Conservation (phyloP, 2,797 vertebrate genomes). For the Acanthurus tractus region DNA sequence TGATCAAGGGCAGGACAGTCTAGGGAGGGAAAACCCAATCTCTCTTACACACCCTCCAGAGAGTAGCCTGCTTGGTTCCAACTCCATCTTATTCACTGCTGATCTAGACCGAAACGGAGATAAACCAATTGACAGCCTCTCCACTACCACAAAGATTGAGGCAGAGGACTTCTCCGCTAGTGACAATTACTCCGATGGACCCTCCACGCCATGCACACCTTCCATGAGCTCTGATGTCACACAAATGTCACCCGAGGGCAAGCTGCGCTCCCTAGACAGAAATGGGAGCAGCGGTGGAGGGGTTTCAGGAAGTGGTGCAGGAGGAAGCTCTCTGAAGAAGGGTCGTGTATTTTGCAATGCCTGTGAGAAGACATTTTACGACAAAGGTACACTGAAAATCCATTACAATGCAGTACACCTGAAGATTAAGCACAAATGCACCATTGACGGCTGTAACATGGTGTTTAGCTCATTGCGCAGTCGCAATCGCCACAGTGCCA, state of each 20-base stretch:
- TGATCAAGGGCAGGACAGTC: constrained; percentile 47
- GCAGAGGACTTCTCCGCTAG: constrained; percentile 86
- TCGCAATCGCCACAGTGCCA: constrained; percentile 97
- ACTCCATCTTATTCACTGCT: constrained; percentile 83
- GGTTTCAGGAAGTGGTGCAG: constrained; percentile 27
- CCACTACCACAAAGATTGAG: constrained; percentile 85
- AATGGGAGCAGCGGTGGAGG: constrained; percentile 63
- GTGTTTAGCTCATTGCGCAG: constrained; percentile 97
- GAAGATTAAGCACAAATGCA: constrained; percentile 99
- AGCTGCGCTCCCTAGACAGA: constrained; percentile 88
- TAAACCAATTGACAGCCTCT: constrained; percentile 73
- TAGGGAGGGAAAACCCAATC: constrained; percentile 61
- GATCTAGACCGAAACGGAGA: constrained; percentile 87
- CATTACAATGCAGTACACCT: constrained; percentile 99
- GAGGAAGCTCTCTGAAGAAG: constrained; percentile 87
- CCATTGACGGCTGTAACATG: constrained; percentile 98
- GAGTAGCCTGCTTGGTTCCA: constrained; percentile 83
- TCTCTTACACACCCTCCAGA: constrained; percentile 77
- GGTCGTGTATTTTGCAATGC: constrained; percentile 96
- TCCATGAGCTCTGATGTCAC: constrained; percentile 89
- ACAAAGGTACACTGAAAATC: constrained; percentile 98
- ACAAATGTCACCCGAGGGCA: constrained; percentile 90
- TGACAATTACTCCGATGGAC: constrained; percentile 86
- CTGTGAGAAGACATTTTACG: constrained; percentile 98
- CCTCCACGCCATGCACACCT: constrained; percentile 87